Evolutionary conservation across 1,140 invertebrate species (phyloP), one percentile per base, ranked within the genome.

Genomic region (Zelostemma sp.): DNA sequence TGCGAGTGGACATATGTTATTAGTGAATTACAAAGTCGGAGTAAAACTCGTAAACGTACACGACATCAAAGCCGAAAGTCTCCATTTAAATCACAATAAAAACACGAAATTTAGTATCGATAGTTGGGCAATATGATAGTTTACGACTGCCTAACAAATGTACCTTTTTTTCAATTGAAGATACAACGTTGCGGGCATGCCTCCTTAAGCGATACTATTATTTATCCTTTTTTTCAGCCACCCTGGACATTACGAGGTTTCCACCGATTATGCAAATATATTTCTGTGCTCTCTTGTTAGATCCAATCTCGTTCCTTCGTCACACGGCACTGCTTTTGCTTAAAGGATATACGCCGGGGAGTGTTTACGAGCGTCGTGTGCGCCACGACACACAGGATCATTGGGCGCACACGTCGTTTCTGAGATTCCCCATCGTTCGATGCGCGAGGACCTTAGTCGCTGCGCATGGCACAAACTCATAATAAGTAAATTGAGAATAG

Each of bases 401-500:
- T 54, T 18, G 11, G 15, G 28, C 47, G 15, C 47, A 31, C 25
- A 33, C 21, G 21, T 49, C 47, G 43, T 46, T 18, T n/a, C 11
- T 19, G 43, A 46, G 43, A 46, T 46, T 46, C 16, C 17, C 43
- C 43, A 46, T 19, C 43, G 43, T 43, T 43, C 40, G 40, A 38
- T 38, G 35, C 14, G 41, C 19, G 6, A 11, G 19, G 17, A 5
- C 9, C 19, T 12, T 11, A 18, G 1, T 47, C 19, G 6, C 45
- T 11, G 47, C 21, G 19, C 12, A 15, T 28, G 21, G n/a, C 47
- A 14, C 21, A 28, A 15, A 28, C 4, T 49, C 47, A 58, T 68
- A 68, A 68, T 59, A 59, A 68, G 59, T 57, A 62, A 68, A 68
- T 68, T 59, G 41, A 59, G 72, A 74, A 45, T 61, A 65, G 64